Evolutionary conservation across 2,888 invertebrate genomes (phyloP).

Genomic region (Heteromurus nitidus): DNA sequence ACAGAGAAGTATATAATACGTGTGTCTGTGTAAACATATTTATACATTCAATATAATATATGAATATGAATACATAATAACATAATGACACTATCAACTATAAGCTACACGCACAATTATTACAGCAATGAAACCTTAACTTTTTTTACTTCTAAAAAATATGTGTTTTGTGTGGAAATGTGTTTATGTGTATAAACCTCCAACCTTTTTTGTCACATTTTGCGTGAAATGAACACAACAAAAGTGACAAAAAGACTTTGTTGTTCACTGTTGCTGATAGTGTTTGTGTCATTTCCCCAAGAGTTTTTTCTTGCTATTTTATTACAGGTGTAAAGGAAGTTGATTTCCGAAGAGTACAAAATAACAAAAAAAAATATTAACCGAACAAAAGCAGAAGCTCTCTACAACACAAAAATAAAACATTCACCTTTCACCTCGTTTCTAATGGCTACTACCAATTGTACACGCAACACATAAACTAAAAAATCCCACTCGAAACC

Average conservation of each 20-base stretch:
- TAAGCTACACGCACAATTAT: not conserved
- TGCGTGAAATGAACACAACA: not conserved
- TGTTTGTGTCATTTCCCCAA: not conserved
- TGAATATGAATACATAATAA: not conserved
- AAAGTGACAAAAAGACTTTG: not conserved
- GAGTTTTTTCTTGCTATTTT: not conserved
- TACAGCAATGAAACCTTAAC: too few species aligned
- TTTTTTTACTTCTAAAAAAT: too few species aligned
- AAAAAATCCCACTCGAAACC: too few species aligned
- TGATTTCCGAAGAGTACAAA: not conserved
- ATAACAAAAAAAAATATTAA: constrained; percentile 12
- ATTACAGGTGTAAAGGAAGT: constrained; percentile 1
- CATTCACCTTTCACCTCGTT: not conserved
- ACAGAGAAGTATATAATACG: not conserved
- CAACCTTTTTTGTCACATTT: not conserved
- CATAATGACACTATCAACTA: not conserved
- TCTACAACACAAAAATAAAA: constrained; percentile 13
- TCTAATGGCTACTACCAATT: not conserved
- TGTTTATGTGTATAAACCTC: too few species aligned
- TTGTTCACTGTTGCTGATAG: too few species aligned
- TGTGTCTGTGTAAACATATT: not conserved
- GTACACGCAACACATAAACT: too few species aligned
- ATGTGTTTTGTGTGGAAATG: constrained; percentile 1
- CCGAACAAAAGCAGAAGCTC: constrained; percentile 23
- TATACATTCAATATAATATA: constrained; percentile 2